Evolutionary conservation across 2,113 vertebrate genomes (phyloP).

Genomic region (Pelecanoides urinatrix): DNA sequence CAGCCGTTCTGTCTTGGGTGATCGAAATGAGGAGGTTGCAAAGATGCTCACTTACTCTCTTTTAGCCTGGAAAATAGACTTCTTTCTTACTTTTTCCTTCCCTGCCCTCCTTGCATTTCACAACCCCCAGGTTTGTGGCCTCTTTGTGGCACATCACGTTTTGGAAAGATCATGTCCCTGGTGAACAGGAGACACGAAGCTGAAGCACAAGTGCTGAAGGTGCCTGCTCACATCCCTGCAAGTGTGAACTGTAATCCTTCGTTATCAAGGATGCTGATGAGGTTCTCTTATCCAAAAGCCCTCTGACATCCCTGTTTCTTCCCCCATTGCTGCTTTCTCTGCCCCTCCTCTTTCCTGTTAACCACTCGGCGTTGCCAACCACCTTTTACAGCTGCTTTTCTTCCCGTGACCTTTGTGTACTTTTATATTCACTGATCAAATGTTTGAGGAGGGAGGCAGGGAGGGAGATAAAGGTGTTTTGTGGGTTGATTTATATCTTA

Average conservation of each 20-base stretch:
- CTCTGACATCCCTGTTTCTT: background rate
- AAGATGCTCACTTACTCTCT: background rate
- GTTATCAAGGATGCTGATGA: accelerated
- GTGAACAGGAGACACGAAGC: background rate
- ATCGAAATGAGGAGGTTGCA: background rate
- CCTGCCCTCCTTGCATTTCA: background rate
- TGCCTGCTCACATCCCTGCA: background rate
- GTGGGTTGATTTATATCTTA: background rate
- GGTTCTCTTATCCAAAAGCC: background rate
- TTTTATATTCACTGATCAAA: background rate
- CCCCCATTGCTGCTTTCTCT: background rate
- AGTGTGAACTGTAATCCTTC: background rate
- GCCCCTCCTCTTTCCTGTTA: background rate
- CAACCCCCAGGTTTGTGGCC: background rate
- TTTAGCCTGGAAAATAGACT: background rate
- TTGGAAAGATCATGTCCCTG: background rate
- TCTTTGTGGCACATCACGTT: background rate
- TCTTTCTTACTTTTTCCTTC: background rate
- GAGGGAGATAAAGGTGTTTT: background rate
- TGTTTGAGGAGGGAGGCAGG: background rate
- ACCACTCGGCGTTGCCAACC: background rate
- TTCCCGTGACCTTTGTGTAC: background rate
- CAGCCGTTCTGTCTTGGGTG: background rate
- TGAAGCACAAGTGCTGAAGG: background rate
- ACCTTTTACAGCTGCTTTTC: background rate